Conservation (phyloP, 2,888 invertebrate genomes). For the Abrostola triplasia region DNA sequence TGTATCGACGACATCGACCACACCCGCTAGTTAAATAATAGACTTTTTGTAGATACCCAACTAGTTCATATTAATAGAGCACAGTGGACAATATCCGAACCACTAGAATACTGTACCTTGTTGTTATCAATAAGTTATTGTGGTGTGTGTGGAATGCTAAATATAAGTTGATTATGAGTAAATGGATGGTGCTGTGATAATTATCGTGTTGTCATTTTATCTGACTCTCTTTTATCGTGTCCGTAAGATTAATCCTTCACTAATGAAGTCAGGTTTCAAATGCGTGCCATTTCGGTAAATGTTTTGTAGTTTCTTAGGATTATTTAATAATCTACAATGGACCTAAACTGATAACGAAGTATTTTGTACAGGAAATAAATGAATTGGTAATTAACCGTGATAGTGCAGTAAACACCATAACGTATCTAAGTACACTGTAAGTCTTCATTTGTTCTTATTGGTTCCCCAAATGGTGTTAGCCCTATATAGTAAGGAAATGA, state of each 20-base stretch:
- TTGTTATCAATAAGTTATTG: conserved; percentile 66
- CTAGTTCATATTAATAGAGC: conserved; percentile 27
- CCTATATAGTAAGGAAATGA: too few relatives aligned
- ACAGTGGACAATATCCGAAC: conserved; percentile 27
- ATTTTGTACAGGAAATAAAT: too few relatives aligned
- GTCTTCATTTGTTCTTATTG: too few relatives aligned
- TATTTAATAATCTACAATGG: too few relatives aligned
- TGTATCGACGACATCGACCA: conserved; percentile 46
- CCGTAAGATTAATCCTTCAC: not conserved
- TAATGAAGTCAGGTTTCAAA: not conserved
- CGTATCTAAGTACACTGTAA: too few relatives aligned
- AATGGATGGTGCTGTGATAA: conserved; percentile 84
- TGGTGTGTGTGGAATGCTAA: conserved; percentile 61
- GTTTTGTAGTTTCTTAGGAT: too few relatives aligned
- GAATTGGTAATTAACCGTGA: too few relatives aligned
- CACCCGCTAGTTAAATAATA: conserved; percentile 49
- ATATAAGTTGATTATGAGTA: conserved; percentile 67
- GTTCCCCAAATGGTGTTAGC: too few relatives aligned
- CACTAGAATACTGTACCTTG: conserved; percentile 47
- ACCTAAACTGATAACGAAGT: too few relatives aligned
- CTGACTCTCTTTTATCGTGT: not conserved
- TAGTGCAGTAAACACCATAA: too few relatives aligned
- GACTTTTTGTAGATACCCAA: conserved; percentile 50
- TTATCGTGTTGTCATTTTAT: conserved; percentile 52
- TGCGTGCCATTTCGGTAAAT: too few relatives aligned